Evolutionary conservation across 1,140 invertebrate genomes (phyloP).

Genomic region (Pteromalus puparum): DNA sequence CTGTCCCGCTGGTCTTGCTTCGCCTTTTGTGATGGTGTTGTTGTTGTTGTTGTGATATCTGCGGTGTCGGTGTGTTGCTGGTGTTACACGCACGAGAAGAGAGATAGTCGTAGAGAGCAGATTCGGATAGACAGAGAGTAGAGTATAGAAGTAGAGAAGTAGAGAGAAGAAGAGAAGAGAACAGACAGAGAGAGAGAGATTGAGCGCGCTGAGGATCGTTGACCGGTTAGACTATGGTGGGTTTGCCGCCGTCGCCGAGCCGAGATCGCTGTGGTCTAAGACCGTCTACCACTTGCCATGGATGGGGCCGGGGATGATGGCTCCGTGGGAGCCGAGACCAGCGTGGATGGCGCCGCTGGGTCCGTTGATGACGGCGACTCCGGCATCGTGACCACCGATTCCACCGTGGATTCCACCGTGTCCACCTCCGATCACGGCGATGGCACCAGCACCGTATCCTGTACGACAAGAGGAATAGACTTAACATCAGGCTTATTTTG

Average conservation of each 20-base stretch:
- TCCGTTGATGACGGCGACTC: slow-evolving; percentile 75
- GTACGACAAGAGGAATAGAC: slow-evolving; percentile 42
- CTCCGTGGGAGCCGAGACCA: slow-evolving; percentile 74
- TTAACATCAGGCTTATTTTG: slow-evolving; percentile 47
- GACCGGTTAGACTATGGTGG: slow-evolving; percentile 73
- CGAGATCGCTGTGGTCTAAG: slow-evolving; percentile 70
- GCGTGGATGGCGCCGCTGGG: slow-evolving; percentile 75
- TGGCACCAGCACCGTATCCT: slow-evolving; percentile 66
- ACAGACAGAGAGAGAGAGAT: slow-evolving; percentile 11
- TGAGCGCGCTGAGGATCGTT: slow-evolving; percentile 70
- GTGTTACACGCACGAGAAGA: not conserved
- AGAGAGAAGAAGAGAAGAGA: not conserved
- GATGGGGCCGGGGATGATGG: slow-evolving; percentile 72
- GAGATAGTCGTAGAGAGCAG: slow-evolving; percentile 32
- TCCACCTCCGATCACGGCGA: slow-evolving; percentile 73
- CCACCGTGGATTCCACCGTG: slow-evolving; percentile 70
- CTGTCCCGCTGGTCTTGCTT: slow-evolving; percentile 15
- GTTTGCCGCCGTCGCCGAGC: slow-evolving; percentile 75
- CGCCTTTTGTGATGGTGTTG: not conserved
- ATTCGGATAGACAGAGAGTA: not conserved
- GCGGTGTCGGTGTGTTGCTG: not conserved
- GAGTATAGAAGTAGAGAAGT: not conserved
- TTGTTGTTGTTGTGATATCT: not conserved
- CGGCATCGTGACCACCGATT: slow-evolving; percentile 73
- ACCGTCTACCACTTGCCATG: slow-evolving; percentile 72